These are phyloP conservation scores for Euschistus heros DNA, from an alignment of 1,140 invertebrate species.

Conservation along the genomic window DNA sequence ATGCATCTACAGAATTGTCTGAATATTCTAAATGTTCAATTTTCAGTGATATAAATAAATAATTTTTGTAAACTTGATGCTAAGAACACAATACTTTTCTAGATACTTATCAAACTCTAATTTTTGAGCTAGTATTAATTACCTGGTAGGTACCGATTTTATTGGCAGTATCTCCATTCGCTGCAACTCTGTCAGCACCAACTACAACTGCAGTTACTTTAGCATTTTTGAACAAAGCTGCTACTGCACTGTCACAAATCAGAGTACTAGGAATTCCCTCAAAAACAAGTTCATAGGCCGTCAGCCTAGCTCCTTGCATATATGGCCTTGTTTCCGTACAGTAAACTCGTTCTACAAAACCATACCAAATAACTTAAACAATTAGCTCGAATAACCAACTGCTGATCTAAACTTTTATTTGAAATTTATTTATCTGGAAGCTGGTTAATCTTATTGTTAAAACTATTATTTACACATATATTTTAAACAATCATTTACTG, in stretches of 20 bases:
- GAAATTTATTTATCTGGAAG: too few relatives aligned
- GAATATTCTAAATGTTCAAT: neutral
- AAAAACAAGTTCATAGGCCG: slow-evolving; percentile 88
- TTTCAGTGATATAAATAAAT: too few relatives aligned
- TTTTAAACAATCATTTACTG: too few relatives aligned
- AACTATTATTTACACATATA: too few relatives aligned
- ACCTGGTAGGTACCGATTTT: slow-evolving; percentile 98
- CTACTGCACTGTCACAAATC: slow-evolving; percentile 92
- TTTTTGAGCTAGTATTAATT: too few relatives aligned
- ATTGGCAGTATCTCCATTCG: slow-evolving; percentile 97
- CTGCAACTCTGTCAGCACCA: slow-evolving; percentile 82
- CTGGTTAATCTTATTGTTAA: too few relatives aligned
- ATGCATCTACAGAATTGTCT: too few relatives aligned
- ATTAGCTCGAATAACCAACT: too few relatives aligned
- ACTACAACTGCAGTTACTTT: slow-evolving; percentile 70
- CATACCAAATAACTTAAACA: neutral
- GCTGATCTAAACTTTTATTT: too few relatives aligned
- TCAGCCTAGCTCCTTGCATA: slow-evolving; percentile 91
- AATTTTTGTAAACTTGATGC: too few relatives aligned
- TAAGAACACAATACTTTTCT: too few relatives aligned
- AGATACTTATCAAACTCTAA: too few relatives aligned
- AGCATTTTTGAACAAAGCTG: slow-evolving; percentile 73
- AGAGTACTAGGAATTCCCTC: slow-evolving; percentile 88
- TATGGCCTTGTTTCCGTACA: slow-evolving; percentile 97
- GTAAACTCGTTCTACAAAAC: slow-evolving; percentile 67